Conservation (phyloP, 2,797 vertebrate genomes). For the Typhlichthys subterraneus region DNA sequence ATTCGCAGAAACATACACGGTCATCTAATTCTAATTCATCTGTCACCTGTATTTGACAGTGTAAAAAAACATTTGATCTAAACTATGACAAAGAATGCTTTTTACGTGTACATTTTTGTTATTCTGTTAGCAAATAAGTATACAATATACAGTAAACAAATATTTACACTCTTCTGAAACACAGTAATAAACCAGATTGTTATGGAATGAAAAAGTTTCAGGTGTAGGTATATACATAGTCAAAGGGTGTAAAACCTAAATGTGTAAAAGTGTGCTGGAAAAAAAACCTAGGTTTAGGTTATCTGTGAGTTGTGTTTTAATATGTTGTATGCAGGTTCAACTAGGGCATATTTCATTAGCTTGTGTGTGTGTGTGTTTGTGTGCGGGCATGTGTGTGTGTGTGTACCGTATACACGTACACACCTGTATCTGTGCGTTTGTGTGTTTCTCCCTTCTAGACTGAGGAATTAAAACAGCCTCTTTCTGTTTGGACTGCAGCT, state of each 20-base stretch:
- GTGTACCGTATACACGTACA: background rate
- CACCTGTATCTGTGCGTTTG: background rate
- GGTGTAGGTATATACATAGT: no score
- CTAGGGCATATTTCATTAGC: constrained; percentile 50
- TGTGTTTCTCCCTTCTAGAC: constrained; percentile 30
- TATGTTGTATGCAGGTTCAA: constrained; percentile 41
- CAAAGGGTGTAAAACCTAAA: no score
- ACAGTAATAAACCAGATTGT: no score
- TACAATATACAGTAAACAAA: no score
- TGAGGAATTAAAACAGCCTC: constrained; percentile 71
- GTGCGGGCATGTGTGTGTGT: background rate
- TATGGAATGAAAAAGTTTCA: no score
- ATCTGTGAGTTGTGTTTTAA: constrained; percentile 33
- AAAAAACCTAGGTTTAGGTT: no score
- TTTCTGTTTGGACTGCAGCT: constrained; percentile 75
- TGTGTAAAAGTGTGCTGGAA: no score
- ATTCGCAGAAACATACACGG: constrained; percentile 73
- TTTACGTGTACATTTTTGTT: no score
- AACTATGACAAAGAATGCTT: no score
- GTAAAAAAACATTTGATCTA: no score
- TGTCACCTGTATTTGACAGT: constrained; percentile 37
- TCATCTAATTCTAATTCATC: constrained; percentile 67
- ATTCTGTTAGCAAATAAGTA: no score
- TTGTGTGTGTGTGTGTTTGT: constrained; percentile 26
- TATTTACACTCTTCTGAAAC: no score